Conservation (phyloP, 2,888 invertebrate genomes). For the Diploptera punctata region DNA sequence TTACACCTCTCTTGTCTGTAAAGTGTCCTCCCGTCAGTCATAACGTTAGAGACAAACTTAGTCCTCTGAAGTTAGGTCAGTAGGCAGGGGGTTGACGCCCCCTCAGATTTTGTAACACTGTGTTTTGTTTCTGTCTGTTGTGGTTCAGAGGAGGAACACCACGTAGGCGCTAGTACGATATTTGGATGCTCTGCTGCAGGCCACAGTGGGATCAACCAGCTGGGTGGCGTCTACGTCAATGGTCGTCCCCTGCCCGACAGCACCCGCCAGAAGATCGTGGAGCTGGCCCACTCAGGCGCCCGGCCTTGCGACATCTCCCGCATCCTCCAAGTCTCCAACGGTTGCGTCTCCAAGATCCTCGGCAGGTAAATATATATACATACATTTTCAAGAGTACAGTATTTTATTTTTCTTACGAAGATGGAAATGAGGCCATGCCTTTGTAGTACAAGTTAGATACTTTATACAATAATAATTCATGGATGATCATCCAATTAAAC, state of each 20-base stretch:
- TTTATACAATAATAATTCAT: no score
- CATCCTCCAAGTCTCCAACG: slow-evolving; percentile 98
- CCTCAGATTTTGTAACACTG: slow-evolving; percentile 27
- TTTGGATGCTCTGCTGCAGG: slow-evolving; percentile 60
- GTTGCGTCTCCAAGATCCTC: slow-evolving; percentile 98
- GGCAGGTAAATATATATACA: slow-evolving; percentile 78
- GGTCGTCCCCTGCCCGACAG: slow-evolving; percentile 97
- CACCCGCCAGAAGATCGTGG: slow-evolving; percentile 98
- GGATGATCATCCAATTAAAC: no score
- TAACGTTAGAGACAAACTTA: no score
- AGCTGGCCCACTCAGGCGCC: slow-evolving; percentile 96
- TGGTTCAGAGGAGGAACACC: slow-evolving; percentile 32
- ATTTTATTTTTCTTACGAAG: no score
- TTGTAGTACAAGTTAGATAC: no score
- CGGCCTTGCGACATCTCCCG: slow-evolving; percentile 98
- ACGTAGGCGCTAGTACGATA: slow-evolving; percentile 41
- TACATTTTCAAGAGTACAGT: no score
- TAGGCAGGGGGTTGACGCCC: slow-evolving; percentile 11
- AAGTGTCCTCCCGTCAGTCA: no score
- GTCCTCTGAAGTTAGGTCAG: no score
- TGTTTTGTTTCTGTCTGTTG: slow-evolving; percentile 33
- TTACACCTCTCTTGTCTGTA: no score
- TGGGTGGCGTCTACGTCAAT: slow-evolving; percentile 99
- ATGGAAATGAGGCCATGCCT: no score
- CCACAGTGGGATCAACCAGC: slow-evolving; percentile 99